A percentile compares a stretch with the other conserved stretches of the same genome.
Evolutionary conservation across 2,797 vertebrate genomes (phyloP).

Genomic region (Iguana delicatissima): DNA sequence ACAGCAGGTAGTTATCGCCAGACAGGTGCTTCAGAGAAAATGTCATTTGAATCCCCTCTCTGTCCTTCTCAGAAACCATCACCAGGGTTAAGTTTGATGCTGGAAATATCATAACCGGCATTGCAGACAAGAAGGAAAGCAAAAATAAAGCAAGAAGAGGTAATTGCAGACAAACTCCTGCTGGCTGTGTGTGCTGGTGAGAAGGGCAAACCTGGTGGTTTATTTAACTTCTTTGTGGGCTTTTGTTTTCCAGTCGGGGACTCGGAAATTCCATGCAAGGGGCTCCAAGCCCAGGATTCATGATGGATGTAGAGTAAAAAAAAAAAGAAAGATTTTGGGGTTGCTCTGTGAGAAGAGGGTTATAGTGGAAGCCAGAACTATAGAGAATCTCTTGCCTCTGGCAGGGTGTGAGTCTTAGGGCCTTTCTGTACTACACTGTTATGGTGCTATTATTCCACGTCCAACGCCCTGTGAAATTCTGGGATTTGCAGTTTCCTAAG

Average conservation of each 20-base stretch:
- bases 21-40: constrained; percentile 42
- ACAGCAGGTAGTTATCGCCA: constrained; percentile 50
- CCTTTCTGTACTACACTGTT: no score
- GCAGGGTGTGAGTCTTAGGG: no score
- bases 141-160: neutral
- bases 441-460: no score
- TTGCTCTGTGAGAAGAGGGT: neutral
- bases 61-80: constrained; percentile 37
- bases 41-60: constrained; percentile 25
- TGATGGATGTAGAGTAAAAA: neutral
- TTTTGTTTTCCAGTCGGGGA: neutral
- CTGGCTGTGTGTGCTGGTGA: constrained; percentile 33
- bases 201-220: neutral
- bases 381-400: neutral
- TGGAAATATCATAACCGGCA: constrained; percentile 47
- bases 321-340: neutral
- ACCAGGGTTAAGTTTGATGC: constrained; percentile 33
- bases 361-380: neutral
- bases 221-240: neutral
- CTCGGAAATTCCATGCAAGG: neutral
- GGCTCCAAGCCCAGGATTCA: neutral
- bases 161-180: constrained; percentile 39
- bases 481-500: no score
- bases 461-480: no score
- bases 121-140: constrained; percentile 22